A percentile compares a stretch with the other conserved stretches of the same genome.
These are phyloP conservation scores for Abrostola tripartita DNA, from an alignment of 2,888 invertebrate species.

Conservation along the genomic window DNA sequence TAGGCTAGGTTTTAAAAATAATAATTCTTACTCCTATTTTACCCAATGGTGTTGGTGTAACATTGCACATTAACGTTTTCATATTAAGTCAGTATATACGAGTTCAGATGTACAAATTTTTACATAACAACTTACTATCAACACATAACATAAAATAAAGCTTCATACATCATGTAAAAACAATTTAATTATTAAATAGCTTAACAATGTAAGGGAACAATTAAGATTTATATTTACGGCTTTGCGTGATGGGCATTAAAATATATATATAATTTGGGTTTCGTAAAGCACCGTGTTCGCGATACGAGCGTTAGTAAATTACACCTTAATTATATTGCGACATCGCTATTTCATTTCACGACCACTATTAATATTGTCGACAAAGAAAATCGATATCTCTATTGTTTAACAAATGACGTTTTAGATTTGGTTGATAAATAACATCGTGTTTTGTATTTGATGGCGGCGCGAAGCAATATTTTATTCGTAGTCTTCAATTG, in stretches of 20 bases:
- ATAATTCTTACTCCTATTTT: too few relatives aligned
- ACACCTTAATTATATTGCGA: slow-evolving; percentile 79
- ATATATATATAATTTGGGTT: slow-evolving; percentile 73
- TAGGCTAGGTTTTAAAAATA: too few relatives aligned
- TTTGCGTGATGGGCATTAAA: slow-evolving; percentile 76
- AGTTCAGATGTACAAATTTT: too few relatives aligned
- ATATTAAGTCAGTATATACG: too few relatives aligned
- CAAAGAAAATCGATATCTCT: slow-evolving; percentile 65
- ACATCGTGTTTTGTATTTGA: slow-evolving; percentile 32
- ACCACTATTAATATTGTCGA: slow-evolving; percentile 62
- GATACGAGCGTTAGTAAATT: slow-evolving; percentile 80
- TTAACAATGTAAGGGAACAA: slow-evolving; percentile 66
- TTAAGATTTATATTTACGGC: slow-evolving; percentile 79
- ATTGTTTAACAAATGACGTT: slow-evolving; percentile 36
- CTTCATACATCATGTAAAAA: slow-evolving; percentile 27
- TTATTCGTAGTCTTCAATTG: slow-evolving; percentile 25
- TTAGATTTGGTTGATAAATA: slow-evolving; percentile 13
- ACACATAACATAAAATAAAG: slow-evolving; percentile 1
- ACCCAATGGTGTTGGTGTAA: too few relatives aligned
- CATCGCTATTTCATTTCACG: slow-evolving; percentile 75
- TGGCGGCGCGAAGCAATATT: slow-evolving; percentile 21
- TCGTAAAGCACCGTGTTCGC: slow-evolving; percentile 81
- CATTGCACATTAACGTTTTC: too few relatives aligned
- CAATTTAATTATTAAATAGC: slow-evolving; percentile 65
- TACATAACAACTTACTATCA: background rate